phyloP scores from a whole-genome alignment of 2,113 vertebrate genomes.

The Gambusia affinis region DNA sequence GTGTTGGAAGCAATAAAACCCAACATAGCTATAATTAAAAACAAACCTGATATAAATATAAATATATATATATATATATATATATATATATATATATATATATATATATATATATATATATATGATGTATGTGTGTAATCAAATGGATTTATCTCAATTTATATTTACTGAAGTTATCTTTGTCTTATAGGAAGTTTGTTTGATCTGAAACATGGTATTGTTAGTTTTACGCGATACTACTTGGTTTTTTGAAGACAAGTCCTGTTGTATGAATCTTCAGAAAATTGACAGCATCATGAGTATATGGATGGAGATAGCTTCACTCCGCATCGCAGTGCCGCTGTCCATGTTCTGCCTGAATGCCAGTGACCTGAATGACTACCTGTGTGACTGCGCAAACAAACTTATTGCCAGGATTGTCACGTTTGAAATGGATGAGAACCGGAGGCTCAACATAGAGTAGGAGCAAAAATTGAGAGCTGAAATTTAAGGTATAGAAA shows the following conservation, averaged over 20 bases:
- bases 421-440: slow-evolving; percentile 83
- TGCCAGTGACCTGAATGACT: slow-evolving; percentile 81
- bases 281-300: slow-evolving; percentile 81
- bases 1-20: no score
- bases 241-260: neutral
- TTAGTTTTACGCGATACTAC: neutral
- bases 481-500: neutral
- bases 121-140: no score
- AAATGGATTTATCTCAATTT: no score
- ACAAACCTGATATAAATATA: no score
- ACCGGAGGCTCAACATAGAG: slow-evolving; percentile 84
- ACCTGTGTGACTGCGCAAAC: slow-evolving; percentile 82
- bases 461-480: slow-evolving; percentile 41
- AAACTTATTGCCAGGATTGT: slow-evolving; percentile 82
- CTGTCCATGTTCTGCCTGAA: slow-evolving; percentile 90
- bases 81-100: no score
- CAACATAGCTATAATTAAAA: no score
- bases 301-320: slow-evolving; percentile 82
- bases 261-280: slow-evolving; percentile 66
- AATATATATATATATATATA: no score
- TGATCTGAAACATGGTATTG: no score
- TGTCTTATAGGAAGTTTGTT: no score
- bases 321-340: slow-evolving; percentile 83
- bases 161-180: no score
- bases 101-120: no score